These are phyloP conservation scores for Bergia puertoricense DNA, from an alignment of 92 coral and sea anemone species.

Conservation along the genomic window DNA sequence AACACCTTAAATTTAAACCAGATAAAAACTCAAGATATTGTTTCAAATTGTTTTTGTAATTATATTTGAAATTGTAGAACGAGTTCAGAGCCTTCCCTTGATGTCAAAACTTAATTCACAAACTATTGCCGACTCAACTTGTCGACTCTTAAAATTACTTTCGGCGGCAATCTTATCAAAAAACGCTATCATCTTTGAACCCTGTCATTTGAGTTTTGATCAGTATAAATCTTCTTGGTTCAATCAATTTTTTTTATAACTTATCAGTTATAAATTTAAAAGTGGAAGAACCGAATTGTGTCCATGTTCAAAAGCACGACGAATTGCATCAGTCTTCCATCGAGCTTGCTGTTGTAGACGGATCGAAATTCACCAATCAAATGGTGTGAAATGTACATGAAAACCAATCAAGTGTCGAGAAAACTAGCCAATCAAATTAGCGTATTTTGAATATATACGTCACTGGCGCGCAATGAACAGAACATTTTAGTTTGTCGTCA, in stretches of 20 bases:
- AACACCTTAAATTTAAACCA: too few species aligned
- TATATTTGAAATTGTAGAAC: too few species aligned
- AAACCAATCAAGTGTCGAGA: constrained; percentile 46
- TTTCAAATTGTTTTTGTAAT: too few species aligned
- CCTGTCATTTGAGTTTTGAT: not conserved
- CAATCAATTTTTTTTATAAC: too few species aligned
- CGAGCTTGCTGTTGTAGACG: constrained; percentile 80
- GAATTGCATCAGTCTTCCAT: not conserved
- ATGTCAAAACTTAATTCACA: too few species aligned
- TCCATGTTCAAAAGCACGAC: not conserved
- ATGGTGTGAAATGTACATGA: constrained; percentile 26
- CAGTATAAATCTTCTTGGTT: not conserved
- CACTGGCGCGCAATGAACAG: constrained; percentile 38
- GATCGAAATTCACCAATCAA: constrained; percentile 93
- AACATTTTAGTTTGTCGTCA: constrained; percentile 35
- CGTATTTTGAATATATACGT: constrained; percentile 37
- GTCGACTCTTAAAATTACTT: too few species aligned
- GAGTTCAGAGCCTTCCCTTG: too few species aligned
- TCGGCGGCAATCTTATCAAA: too few species aligned
- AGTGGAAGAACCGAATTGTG: not conserved
- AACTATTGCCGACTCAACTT: too few species aligned
- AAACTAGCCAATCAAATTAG: constrained; percentile 29
- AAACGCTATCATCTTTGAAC: not conserved
- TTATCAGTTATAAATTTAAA: too few species aligned
- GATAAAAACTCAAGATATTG: too few species aligned